Conservation (phyloP, 2,113 vertebrate genomes). For the Gavia stellata region DNA sequence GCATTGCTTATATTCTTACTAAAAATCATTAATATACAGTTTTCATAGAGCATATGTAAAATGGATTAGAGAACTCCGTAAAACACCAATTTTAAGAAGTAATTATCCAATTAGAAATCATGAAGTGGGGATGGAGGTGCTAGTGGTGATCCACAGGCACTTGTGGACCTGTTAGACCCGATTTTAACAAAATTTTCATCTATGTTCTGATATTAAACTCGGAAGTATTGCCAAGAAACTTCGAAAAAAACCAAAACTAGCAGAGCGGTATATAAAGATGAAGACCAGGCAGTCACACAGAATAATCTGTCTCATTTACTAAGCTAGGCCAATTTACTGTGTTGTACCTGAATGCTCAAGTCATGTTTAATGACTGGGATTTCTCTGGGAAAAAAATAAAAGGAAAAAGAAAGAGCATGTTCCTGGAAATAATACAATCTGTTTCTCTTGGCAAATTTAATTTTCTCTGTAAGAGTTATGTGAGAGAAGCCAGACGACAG, state of each 20-base stretch:
- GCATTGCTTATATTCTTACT: background rate
- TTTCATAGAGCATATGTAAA: background rate
- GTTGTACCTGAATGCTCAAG: slow-evolving; percentile 30
- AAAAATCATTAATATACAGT: background rate
- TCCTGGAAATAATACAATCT: slow-evolving; percentile 7
- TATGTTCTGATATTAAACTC: background rate
- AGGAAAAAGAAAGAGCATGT: background rate
- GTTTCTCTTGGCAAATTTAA: slow-evolving; percentile 25
- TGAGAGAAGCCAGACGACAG: background rate
- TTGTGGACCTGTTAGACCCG: background rate
- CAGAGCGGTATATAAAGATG: background rate
- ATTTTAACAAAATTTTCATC: background rate
- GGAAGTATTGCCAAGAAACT: background rate
- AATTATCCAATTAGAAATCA: background rate
- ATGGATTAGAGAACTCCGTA: background rate
- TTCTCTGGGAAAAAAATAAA: background rate
- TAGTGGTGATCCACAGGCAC: background rate
- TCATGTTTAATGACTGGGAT: slow-evolving; percentile 34
- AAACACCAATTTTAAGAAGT: background rate
- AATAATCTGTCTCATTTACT: background rate
- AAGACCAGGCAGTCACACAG: background rate
- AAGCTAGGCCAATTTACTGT: background rate
- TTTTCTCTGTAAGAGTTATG: background rate
- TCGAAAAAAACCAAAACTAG: background rate
- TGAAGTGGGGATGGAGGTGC: background rate